Evolutionary conservation across 2,797 vertebrate species (phyloP), one percentile per base, ranked within the genome.

Genomic region (Bryconaethiops microstoma): DNA sequence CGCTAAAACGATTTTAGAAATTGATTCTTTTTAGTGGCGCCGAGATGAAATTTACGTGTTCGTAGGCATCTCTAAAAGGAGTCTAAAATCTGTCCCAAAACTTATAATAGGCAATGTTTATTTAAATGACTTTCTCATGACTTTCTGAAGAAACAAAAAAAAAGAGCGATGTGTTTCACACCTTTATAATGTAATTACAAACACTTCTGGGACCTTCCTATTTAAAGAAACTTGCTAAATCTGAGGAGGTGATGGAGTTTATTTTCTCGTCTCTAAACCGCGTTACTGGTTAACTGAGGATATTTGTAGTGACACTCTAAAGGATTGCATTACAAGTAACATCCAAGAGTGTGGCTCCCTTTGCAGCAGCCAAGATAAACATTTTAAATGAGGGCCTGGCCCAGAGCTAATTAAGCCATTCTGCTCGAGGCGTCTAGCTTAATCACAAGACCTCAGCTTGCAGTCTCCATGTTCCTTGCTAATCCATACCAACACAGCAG

Each of bases 331-430:
- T 68, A 76, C 67, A 77, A 78, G 45, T 35, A 82, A 64, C 59
- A 76, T 80, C 74, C 68, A 59, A 88, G 83, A 62, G 55, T 19
- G 55, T 25, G 59, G 82, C 40, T 79, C 39, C 63, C 54, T 75
- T 82, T 57, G 54, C 68, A 48, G 79, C 50, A 74, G 77, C 82
- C 83, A 86, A 87, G 79, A 79, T 83, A 87, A 83, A 85, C 82
- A 83, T 84, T 86, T 86, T 78, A 85, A 86, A 85, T 65, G 23
- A 83, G 76, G 55, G 60, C 62, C 76, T 23, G 80, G 68, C 79
- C 81, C 79, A 64, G 72, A 86, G 86, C 80, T 86, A 86, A 87
- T 87, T 80, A 87, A 82, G 71, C 25, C 74, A 82, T 80, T 73
- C 77, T 78, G 72, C 79, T 74, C 77, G 23, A 75, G 68, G 79